A percentile compares a stretch with the other conserved stretches of the same genome.
phyloP scores from a whole-genome alignment of 2,797 vertebrate species.

The Mycteria americana region DNA sequence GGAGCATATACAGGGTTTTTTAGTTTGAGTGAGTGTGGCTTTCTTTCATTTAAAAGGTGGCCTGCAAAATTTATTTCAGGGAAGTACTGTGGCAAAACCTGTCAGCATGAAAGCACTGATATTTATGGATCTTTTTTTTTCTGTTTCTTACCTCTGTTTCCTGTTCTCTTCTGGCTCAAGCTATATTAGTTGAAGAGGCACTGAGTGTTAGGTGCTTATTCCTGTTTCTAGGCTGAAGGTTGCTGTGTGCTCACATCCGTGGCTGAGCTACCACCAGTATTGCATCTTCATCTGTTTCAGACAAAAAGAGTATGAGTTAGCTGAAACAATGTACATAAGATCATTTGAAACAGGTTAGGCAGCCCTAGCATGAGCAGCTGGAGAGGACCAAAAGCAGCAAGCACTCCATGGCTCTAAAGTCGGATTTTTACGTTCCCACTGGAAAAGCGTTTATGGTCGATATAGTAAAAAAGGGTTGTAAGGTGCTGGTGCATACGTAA shows the following conservation, averaged over 20 bases:
- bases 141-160: not conserved
- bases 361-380: not conserved
- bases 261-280: not conserved
- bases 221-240: not conserved
- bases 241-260: not conserved
- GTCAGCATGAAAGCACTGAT: not conserved
- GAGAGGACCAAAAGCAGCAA: not conserved
- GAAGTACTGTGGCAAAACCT: not conserved
- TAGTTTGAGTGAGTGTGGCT: not conserved
- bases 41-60: not conserved
- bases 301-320: not conserved
- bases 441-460: not conserved
- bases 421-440: not conserved
- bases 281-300: not conserved
- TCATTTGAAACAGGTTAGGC: not conserved
- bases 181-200: not conserved
- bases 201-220: not conserved
- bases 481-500: not conserved
- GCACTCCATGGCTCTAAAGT: accelerated
- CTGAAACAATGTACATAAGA: not conserved
- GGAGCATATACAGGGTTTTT: accelerated
- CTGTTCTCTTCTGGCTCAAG: not conserved
- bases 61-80: not conserved
- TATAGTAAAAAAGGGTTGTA: not conserved
- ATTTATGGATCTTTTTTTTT: too few species aligned